Percentiles rank a stretch among this genome's conserved stretches.
phyloP scores from a whole-genome alignment of 2,888 invertebrate genomes.

The Drosophila neonasuta region DNA sequence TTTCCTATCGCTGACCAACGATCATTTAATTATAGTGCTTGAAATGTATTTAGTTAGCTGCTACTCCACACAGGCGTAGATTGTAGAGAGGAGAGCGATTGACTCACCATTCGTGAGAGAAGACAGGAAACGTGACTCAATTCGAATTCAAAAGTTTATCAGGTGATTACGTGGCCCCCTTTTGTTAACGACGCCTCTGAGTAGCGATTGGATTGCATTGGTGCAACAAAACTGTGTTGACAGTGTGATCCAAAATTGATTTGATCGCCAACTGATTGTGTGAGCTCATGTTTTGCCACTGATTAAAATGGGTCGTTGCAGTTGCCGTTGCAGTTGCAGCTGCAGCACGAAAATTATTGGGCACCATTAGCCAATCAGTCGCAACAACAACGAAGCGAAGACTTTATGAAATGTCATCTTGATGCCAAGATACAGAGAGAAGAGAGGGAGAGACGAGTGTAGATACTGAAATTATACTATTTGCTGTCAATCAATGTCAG shows the following conservation, averaged over 20 bases:
- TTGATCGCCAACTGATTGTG: constrained; percentile 47
- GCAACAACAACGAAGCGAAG: constrained; percentile 8
- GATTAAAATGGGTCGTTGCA: constrained; percentile 47
- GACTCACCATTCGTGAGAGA: constrained; percentile 10
- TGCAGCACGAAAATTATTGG: constrained; percentile 24
- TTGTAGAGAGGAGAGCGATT: background rate
- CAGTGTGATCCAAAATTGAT: constrained; percentile 60
- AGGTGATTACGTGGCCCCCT: background rate
- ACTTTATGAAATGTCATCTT: constrained; percentile 40
- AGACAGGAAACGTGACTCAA: constrained; percentile 22
- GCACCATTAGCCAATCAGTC: constrained; percentile 36
- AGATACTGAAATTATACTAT: constrained; percentile 65
- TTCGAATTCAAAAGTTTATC: background rate
- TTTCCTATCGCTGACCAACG: constrained; percentile 67
- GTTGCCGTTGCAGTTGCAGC: constrained; percentile 38
- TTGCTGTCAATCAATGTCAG: constrained; percentile 79
- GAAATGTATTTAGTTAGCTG: constrained; percentile 53
- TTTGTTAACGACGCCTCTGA: constrained; percentile 22
- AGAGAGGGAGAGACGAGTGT: constrained; percentile 25
- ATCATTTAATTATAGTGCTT: constrained; percentile 73
- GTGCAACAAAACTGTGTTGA: constrained; percentile 23
- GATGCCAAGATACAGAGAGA: constrained; percentile 6
- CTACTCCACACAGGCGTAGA: constrained; percentile 11
- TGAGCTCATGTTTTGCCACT: constrained; percentile 63
- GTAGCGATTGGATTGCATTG: constrained; percentile 9